Percentiles rank a stretch among this genome's conserved stretches.
Conservation (phyloP, 1,140 invertebrate species). For the Micrasema minimum region DNA sequence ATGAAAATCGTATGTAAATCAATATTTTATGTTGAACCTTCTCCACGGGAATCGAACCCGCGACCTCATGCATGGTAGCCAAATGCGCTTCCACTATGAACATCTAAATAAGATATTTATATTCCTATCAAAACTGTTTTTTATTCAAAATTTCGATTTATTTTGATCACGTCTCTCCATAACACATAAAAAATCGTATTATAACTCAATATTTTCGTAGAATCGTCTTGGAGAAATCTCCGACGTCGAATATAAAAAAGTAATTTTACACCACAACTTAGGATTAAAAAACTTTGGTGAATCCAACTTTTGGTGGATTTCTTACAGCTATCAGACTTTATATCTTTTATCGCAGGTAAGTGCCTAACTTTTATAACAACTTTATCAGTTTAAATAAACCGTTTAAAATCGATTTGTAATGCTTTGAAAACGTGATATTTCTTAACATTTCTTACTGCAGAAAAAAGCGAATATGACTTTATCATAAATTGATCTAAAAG, state of each 20-base stretch:
- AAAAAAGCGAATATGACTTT: no score
- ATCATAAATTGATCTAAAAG: no score
- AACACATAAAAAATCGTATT: constrained; percentile 3
- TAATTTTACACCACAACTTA: constrained; percentile 19
- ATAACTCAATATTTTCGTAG: background rate
- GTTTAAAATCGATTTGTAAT: background rate
- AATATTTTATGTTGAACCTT: no score
- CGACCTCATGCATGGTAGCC: no score
- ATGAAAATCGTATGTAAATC: no score
- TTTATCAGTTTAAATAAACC: constrained; percentile 13
- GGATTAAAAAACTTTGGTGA: constrained; percentile 9
- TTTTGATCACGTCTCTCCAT: background rate
- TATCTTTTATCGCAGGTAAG: constrained; percentile 17
- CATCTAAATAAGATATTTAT: no score
- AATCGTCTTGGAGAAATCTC: background rate
- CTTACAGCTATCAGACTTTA: background rate
- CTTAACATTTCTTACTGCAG: no score
- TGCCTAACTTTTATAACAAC: background rate
- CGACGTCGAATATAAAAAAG: background rate
- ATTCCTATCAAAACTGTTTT: no score
- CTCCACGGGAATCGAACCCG: no score
- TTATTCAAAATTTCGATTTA: no score
- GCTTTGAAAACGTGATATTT: background rate
- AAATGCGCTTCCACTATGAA: no score
- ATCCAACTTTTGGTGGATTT: background rate